Base-by-base conservation (phyloP, 2,797 vertebrate species). In the Enteromius paludinosus region DNA sequence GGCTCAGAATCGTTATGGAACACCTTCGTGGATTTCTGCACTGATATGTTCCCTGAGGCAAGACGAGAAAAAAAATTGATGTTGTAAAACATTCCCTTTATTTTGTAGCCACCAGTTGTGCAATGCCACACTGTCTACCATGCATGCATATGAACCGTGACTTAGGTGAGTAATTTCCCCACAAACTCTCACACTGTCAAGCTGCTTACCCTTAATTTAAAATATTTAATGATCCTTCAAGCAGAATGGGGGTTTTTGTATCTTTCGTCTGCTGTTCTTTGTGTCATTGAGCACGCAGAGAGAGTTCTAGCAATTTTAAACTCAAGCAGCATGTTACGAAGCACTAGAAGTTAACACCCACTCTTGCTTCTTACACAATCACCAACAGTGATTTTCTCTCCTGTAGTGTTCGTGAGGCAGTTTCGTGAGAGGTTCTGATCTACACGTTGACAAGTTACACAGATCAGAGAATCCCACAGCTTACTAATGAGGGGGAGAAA, bases 401-500 rank as follows among this genome's bases (percentile, higher is more conserved):
- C 47, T 59, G 33, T 49, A 61, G 75, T 35, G 54, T 80, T 68
- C 23, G 64, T 30, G 78, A 83, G 81, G 62, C 62, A 30, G 23
- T 70, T 70, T 71, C 23, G 68, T 59, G 65, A 81, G 76, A 73
- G 23, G 38, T 72, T 82, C 28, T 84, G 75, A 68, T 64, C 62
- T 83, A 59, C 75, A 74, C 49, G 35, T 61, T 28, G 77, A 74
- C 68, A 52, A 70, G 75, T 62, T 56, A 69, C 28, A 33, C 68
- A 41, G 68, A 83, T 74, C 52, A 59, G 81, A 25, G 73, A 79
- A 66, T 76, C 54, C 61, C 74, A 68, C 72, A 66, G 62, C 81
- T 88, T 85, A 83, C 78, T 88, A 85, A 88, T 88, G 87, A 86
- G 81, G 70, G 69, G 77, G 70, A 85, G 69, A 88, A 85, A 78